phyloP scores from a whole-genome alignment of 2,888 invertebrate genomes.

The Pristionchus exspectatus region DNA sequence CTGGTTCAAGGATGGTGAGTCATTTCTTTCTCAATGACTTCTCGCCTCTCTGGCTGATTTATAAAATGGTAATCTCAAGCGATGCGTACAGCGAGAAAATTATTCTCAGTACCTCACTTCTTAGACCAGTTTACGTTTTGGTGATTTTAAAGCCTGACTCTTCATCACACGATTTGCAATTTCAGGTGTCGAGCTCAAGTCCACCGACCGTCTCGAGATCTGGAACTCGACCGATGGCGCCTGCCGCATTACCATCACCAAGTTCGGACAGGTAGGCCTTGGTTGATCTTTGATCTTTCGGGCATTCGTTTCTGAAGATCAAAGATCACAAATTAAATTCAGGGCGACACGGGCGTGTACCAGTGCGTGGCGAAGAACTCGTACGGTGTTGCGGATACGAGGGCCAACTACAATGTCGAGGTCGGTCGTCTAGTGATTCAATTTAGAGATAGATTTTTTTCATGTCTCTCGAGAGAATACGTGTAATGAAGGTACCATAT shows the following conservation, averaged over 20 bases:
- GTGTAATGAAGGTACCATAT: no score
- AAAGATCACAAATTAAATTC: slow-evolving; percentile 57
- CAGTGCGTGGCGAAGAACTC: slow-evolving; percentile 84
- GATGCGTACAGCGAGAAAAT: no score
- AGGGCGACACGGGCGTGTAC: slow-evolving; percentile 83
- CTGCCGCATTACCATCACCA: slow-evolving; percentile 73
- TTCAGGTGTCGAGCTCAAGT: slow-evolving; percentile 54
- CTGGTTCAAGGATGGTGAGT: slow-evolving; percentile 70
- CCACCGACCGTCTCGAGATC: slow-evolving; percentile 70
- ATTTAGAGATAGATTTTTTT: not conserved
- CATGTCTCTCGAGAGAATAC: not conserved
- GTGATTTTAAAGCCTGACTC: no score
- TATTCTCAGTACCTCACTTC: no score
- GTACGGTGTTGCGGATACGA: slow-evolving; percentile 75
- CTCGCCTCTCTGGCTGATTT: no score
- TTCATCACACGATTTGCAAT: no score
- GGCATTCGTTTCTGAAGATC: slow-evolving; percentile 55
- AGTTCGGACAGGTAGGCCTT: slow-evolving; percentile 63
- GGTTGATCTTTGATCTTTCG: slow-evolving; percentile 79
- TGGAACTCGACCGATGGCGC: slow-evolving; percentile 76
- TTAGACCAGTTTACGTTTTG: no score
- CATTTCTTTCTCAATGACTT: not conserved
- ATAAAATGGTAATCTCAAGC: no score
- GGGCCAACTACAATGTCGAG: slow-evolving; percentile 72
- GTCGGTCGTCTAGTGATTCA: not conserved